These are phyloP conservation scores for Cyclina sinensis DNA, from an alignment of 1,140 invertebrate species.

Conservation along the genomic window DNA sequence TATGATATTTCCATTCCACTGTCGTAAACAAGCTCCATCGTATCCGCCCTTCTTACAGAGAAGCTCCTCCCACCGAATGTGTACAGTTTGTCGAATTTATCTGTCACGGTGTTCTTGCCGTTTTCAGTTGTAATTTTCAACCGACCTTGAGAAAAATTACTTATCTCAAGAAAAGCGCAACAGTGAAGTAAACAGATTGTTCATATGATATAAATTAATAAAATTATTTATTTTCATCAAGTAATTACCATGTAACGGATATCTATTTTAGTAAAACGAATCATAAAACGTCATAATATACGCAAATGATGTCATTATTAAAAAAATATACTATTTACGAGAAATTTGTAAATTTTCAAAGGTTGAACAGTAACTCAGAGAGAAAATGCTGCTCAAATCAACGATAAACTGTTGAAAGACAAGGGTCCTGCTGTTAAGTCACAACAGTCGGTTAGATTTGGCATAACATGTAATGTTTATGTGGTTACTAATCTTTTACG, in stretches of 20 bases:
- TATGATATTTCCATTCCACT: conserved; percentile 67
- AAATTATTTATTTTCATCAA: neutral
- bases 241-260: neutral
- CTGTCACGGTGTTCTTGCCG: conserved; percentile 41
- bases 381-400: no score
- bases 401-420: no score
- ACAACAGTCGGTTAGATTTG: no score
- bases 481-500: no score
- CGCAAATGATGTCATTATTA: no score
- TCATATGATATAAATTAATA: neutral
- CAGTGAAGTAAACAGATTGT: neutral
- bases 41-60: conserved; percentile 64
- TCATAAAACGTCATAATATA: no score
- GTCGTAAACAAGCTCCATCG: conserved; percentile 71
- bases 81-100: conserved; percentile 63
- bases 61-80: conserved; percentile 71
- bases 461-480: no score
- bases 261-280: no score
- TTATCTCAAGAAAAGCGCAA: neutral
- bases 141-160: conserved; percentile 13
- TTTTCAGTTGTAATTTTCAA: conserved; percentile 39
- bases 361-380: no score
- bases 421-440: no score
- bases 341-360: no score
- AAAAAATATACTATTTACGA: no score